Base-by-base conservation (phyloP, 2,888 invertebrate species). In the Spilarctia lutea region DNA sequence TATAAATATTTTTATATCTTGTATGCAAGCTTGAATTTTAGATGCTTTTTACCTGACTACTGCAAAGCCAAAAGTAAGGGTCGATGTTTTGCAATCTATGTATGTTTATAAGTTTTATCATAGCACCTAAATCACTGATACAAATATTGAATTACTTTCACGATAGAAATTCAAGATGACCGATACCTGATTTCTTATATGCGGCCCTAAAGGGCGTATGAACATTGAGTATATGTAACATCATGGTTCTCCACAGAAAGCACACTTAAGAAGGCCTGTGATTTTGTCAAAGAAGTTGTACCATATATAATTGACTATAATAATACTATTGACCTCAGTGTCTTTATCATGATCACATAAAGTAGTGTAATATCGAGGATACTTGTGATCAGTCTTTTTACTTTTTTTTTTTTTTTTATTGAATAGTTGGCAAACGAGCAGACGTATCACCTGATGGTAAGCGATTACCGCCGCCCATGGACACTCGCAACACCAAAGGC, bases 231-330 rank as follows among this genome's bases (percentile, higher is more conserved):
- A 68, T 68, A 68, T 45, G 30, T 33, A 68, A 52, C 52, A 27
- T 42, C 45, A 68, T 18, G 18, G 33, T 35, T 20, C 7, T 68
- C 13, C 24, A 18, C 30, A 52, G 13, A 30, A 68, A 13, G 30
- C 6, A 48, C 33, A 24, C 33, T 33, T 33, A 33, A 68, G 30
- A 52, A 68, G 48, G 68, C 48, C 52, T 52, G 52, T 68, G 68
- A 33, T 52, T 27, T 24, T 11, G 24, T 48, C 18, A 33, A 13
- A 52, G 68, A 33, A 24, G 68, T 52, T 52, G 11, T 24, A 48
- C 4, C 35, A 76, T 48, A 66, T 77, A 76, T 18, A 27, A 67
- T 42, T 30, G 45, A 16, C 20, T 48, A 10, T 56, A 56, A 18
- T 18, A 45, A 18, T n/a, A n/a, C n/a, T 56, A n/a, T 56, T n/a